Evolutionary conservation across 2,888 invertebrate genomes (phyloP).

Genomic region (Drosophila melanocephala): DNA sequence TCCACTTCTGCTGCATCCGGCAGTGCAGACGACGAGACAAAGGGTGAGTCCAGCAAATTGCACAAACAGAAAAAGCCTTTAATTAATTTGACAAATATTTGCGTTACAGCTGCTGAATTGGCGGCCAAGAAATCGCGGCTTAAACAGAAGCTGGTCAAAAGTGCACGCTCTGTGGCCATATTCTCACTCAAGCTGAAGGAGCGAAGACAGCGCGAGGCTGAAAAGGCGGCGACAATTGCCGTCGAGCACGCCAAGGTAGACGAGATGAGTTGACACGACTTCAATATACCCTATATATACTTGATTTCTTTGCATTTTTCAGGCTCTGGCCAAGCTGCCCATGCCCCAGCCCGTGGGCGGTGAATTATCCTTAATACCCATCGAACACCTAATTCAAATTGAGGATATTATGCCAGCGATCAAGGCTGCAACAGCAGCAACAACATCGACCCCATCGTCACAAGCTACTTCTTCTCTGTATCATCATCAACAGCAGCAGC

Average conservation of each 20-base stretch:
- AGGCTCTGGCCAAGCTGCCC: constrained; percentile 85
- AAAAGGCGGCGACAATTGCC: constrained; percentile 88
- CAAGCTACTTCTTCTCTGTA: constrained; percentile 63
- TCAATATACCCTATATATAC: not conserved
- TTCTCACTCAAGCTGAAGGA: constrained; percentile 93
- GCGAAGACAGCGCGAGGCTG: constrained; percentile 92
- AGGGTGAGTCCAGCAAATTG: constrained; percentile 85
- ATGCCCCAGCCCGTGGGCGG: constrained; percentile 89
- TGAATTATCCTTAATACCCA: constrained; percentile 93
- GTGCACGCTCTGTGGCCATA: constrained; percentile 93
- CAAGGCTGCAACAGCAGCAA: constrained; percentile 64
- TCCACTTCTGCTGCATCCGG: constrained; percentile 53
- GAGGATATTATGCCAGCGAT: constrained; percentile 87
- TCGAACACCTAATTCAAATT: constrained; percentile 92
- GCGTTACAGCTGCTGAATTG: constrained; percentile 86
- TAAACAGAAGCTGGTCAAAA: constrained; percentile 92
- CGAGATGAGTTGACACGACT: not conserved
- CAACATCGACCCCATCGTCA: constrained; percentile 45
- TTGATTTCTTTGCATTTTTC: not conserved
- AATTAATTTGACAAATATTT: not conserved
- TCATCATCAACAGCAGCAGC: constrained; percentile 55
- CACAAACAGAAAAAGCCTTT: too few species aligned
- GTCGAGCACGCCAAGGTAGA: constrained; percentile 86
- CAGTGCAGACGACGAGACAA: constrained; percentile 87
- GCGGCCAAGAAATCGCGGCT: constrained; percentile 89